phyloP scores from a whole-genome alignment of 2,797 vertebrate genomes.

The Macroramphosus scolopax region DNA sequence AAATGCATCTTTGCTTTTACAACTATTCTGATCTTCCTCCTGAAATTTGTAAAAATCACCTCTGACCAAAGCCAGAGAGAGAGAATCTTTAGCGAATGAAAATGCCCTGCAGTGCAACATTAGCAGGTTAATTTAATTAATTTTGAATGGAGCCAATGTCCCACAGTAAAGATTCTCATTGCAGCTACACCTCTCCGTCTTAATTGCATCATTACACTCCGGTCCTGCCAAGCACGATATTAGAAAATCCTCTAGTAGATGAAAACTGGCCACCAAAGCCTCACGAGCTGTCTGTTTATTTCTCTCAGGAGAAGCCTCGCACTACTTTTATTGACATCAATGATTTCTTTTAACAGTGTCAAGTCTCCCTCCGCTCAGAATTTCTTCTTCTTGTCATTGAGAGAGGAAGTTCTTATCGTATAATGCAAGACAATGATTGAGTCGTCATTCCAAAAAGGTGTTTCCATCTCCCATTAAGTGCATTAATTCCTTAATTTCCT shows the following conservation, averaged over 20 bases:
- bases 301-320: too few species aligned
- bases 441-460: too few species aligned
- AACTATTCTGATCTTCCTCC: neutral
- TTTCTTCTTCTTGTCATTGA: too few species aligned
- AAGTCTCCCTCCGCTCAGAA: too few species aligned
- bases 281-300: constrained; percentile 26
- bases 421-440: too few species aligned
- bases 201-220: constrained; percentile 71
- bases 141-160: constrained; percentile 75
- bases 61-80: constrained; percentile 17
- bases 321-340: too few species aligned
- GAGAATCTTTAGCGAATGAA: constrained; percentile 63
- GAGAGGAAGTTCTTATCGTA: too few species aligned
- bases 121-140: constrained; percentile 77
- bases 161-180: constrained; percentile 71
- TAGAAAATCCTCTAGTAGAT: constrained; percentile 58
- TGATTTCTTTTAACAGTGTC: too few species aligned
- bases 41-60: constrained; percentile 44
- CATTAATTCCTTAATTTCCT: too few species aligned
- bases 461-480: too few species aligned
- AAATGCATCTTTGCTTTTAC: neutral
- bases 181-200: constrained; percentile 63
- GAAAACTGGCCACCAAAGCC: constrained; percentile 58
- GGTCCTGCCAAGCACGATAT: constrained; percentile 65
- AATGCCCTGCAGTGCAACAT: constrained; percentile 63